Conservation (phyloP, 2,888 invertebrate genomes). For the Cecidostiba fungosa region DNA sequence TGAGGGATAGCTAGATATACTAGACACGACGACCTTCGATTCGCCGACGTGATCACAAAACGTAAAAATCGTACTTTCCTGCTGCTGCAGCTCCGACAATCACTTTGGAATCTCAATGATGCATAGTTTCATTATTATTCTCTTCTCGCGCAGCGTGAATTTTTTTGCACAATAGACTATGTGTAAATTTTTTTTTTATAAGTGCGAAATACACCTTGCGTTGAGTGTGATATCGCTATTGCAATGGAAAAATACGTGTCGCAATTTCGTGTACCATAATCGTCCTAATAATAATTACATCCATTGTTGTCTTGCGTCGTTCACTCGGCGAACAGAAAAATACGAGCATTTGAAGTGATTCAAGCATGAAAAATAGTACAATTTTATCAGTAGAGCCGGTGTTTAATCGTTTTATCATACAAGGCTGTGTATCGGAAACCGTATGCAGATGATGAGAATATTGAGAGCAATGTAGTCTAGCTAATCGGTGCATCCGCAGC, state of each 20-base stretch:
- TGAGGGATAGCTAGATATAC: conserved; percentile 36
- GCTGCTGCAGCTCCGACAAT: background rate
- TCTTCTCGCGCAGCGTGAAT: background rate
- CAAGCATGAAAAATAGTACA: background rate
- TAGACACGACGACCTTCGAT: conserved; percentile 50
- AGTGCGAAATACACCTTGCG: background rate
- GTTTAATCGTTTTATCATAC: background rate
- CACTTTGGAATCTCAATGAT: conserved; percentile 48
- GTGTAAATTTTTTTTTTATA: background rate
- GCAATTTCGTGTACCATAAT: no score
- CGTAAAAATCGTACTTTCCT: conserved; percentile 44
- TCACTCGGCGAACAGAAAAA: background rate
- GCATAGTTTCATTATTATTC: conserved; percentile 21
- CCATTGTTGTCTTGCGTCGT: background rate
- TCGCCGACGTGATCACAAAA: conserved; percentile 9
- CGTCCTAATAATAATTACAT: background rate
- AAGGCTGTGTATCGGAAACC: background rate
- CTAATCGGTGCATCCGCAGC: conserved; percentile 38
- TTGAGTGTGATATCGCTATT: background rate
- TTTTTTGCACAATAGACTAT: background rate
- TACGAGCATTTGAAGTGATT: background rate
- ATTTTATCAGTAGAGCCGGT: background rate
- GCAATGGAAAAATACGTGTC: no score
- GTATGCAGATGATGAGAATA: background rate
- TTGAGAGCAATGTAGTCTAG: background rate